A percentile compares a stretch with the other conserved stretches of the same genome.
Evolutionary conservation across 2,888 invertebrate genomes (phyloP).

Genomic region (Operophtera brumata): DNA sequence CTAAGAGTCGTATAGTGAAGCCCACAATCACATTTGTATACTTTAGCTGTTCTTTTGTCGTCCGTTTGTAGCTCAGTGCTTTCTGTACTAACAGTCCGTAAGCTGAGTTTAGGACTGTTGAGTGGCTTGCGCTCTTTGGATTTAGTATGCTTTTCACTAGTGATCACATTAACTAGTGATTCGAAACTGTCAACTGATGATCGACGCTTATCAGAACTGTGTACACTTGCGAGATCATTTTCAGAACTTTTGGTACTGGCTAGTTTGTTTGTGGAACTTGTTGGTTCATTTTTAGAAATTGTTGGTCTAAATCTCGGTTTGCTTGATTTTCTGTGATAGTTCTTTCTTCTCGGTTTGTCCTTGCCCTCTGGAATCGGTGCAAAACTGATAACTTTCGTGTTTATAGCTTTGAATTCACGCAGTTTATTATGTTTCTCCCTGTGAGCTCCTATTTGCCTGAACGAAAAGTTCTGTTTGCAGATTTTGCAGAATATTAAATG

Average conservation of each 20-base stretch:
- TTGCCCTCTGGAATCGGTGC: neutral
- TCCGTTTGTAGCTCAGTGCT: neutral
- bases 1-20: slow-evolving; percentile 43
- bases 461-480: slow-evolving; percentile 26
- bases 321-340: neutral
- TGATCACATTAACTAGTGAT: neutral
- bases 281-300: neutral
- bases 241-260: neutral
- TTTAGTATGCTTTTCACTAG: neutral
- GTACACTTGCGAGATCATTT: neutral
- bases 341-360: neutral
- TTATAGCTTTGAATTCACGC: slow-evolving; percentile 12
- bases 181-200: neutral
- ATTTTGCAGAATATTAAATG: slow-evolving; percentile 12
- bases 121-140: neutral
- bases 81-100: neutral
- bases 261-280: neutral
- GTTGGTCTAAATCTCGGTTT: neutral
- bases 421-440: slow-evolving; percentile 26
- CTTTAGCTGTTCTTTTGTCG: slow-evolving; percentile 10
- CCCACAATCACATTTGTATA: slow-evolving; percentile 46
- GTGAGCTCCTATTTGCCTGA: slow-evolving; percentile 21
- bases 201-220: too few species aligned
- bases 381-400: slow-evolving; percentile 13
- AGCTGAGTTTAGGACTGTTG: neutral